A percentile compares a stretch with the other conserved stretches of the same genome.
Evolutionary conservation across 2,113 vertebrate species (phyloP).

Genomic region (Upupa epops): DNA sequence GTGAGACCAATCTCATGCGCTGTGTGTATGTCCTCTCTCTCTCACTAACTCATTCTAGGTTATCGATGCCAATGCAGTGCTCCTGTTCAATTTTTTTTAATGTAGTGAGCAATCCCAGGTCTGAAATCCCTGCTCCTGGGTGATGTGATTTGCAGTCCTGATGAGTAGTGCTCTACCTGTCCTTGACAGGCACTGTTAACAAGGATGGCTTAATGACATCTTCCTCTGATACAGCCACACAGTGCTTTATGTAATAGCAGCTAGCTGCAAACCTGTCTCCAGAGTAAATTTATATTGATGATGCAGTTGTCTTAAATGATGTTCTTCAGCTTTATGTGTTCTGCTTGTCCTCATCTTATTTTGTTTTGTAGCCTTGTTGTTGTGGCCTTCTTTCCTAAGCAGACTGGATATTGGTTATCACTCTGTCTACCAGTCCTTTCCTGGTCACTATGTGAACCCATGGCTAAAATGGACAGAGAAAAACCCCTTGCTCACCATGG

Average conservation of each 20-base stretch:
- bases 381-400: not conserved
- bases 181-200: conserved; percentile 21
- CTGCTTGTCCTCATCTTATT: not conserved
- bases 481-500: not conserved
- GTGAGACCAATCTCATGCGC: not conserved
- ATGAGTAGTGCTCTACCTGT: not conserved
- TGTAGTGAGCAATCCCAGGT: not conserved
- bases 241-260: not conserved
- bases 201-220: conserved; percentile 16
- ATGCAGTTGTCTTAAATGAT: conserved; percentile 20
- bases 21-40: not conserved
- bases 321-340: not conserved
- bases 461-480: not conserved
- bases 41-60: not conserved
- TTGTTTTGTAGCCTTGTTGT: not conserved
- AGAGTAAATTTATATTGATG: conserved; percentile 41
- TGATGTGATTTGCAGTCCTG: not conserved
- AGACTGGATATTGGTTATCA: not conserved
- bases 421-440: not conserved
- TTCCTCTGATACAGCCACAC: conserved; percentile 16
- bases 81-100: not conserved
- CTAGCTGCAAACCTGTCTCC: conserved; percentile 18
- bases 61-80: too few species aligned
- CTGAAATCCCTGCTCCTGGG: not conserved
- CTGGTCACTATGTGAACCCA: not conserved